Evolutionary conservation across 2,888 invertebrate species (phyloP).

Genomic region (Schrankia costaestrigalis): DNA sequence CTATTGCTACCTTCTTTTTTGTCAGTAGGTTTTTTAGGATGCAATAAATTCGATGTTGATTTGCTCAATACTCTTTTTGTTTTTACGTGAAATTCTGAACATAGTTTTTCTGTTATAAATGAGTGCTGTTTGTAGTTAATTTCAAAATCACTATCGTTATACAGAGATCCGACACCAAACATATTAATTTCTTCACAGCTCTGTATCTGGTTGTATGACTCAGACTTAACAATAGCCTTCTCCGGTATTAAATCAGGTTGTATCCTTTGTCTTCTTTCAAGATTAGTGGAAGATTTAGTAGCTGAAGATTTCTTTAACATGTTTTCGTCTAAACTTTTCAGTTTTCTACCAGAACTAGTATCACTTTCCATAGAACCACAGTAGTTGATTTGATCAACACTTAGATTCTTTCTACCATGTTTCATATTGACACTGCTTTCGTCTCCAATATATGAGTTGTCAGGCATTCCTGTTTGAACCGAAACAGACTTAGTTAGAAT

Average conservation of each 20-base stretch:
- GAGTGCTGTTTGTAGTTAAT: constrained; percentile 81
- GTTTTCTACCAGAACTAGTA: constrained; percentile 71
- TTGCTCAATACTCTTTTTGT: constrained; percentile 83
- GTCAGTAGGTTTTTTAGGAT: constrained; percentile 78
- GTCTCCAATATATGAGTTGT: constrained; percentile 57
- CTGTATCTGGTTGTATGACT: constrained; percentile 76
- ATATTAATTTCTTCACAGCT: constrained; percentile 78
- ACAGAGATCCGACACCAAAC: constrained; percentile 79
- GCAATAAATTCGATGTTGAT: constrained; percentile 82
- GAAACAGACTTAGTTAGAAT: constrained; percentile 76
- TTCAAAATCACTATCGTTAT: constrained; percentile 79
- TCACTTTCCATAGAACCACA: constrained; percentile 78
- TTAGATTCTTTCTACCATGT: constrained; percentile 72
- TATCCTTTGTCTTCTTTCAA: constrained; percentile 75
- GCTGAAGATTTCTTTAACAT: constrained; percentile 74
- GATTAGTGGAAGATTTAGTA: constrained; percentile 68
- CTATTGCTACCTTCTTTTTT: constrained; percentile 74
- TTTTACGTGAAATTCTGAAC: constrained; percentile 86
- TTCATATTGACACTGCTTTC: constrained; percentile 70
- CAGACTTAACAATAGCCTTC: constrained; percentile 72
- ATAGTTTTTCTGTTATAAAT: constrained; percentile 85
- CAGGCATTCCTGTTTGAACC: constrained; percentile 76
- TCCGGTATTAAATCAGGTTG: constrained; percentile 77
- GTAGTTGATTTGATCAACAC: constrained; percentile 77
- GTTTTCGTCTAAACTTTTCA: constrained; percentile 74